Evolutionary conservation across 2,888 invertebrate genomes (phyloP).

Genomic region (Callyntrura guangdongensis): DNA sequence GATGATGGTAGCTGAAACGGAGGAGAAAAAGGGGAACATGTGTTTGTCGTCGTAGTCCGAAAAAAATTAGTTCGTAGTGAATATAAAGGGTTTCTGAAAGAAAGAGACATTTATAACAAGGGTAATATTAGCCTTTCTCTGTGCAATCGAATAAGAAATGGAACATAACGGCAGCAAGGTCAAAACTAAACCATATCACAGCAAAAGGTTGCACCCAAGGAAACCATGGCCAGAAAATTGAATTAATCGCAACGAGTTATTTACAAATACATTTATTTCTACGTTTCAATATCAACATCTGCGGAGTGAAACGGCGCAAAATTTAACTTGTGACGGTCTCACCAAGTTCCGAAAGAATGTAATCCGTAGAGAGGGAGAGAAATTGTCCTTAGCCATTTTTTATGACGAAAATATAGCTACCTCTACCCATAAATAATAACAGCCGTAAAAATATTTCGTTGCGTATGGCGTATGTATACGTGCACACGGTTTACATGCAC

Average conservation of each 20-base stretch:
- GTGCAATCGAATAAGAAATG: constrained; percentile 8
- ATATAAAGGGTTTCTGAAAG: constrained; percentile 1
- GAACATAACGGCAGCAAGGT: neutral
- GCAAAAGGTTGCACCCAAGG: neutral
- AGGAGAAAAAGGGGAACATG: neutral
- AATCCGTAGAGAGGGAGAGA: neutral
- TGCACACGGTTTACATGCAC: neutral
- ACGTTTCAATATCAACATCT: no score
- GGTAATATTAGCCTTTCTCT: neutral
- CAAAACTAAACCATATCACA: constrained; percentile 4
- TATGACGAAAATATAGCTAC: neutral
- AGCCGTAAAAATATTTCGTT: neutral
- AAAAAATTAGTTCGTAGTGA: neutral
- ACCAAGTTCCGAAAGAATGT: no score
- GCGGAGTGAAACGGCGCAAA: neutral
- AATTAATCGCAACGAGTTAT: no score
- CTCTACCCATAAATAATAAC: constrained; percentile 24
- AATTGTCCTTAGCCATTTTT: constrained; percentile 14
- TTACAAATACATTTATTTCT: no score
- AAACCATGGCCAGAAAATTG: neutral
- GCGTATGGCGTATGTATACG: neutral
- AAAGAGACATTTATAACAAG: constrained; percentile 38
- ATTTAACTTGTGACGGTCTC: neutral
- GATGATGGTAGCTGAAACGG: neutral
- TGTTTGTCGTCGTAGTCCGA: neutral